Evolutionary conservation across 1,140 invertebrate genomes (phyloP).

Genomic region (Drosophila prosaltans): DNA sequence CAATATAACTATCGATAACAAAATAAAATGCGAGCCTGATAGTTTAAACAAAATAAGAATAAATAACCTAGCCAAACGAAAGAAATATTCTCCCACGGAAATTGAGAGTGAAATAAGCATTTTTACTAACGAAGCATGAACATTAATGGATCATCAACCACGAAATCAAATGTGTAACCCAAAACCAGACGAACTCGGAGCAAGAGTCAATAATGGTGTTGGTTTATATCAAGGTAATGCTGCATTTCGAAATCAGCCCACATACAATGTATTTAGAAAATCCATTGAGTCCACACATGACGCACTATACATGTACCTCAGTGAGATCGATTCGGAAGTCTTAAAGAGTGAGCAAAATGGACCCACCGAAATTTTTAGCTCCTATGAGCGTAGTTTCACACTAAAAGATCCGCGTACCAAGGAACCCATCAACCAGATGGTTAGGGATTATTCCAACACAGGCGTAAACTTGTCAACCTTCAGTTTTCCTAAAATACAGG

Average conservation of each 20-base stretch:
- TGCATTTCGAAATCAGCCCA: constrained; percentile 55
- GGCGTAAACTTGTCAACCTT: not conserved
- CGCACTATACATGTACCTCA: constrained; percentile 44
- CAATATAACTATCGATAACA: no score
- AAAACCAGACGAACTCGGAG: no score
- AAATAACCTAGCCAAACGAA: no score
- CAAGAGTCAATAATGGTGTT: not conserved
- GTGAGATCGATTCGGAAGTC: constrained; percentile 51
- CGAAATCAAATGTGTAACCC: no score
- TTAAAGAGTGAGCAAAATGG: constrained; percentile 35
- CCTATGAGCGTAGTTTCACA: constrained; percentile 18
- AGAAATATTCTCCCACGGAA: no score
- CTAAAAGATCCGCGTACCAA: constrained; percentile 54
- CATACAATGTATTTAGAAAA: constrained; percentile 58
- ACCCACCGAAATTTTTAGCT: constrained; percentile 35
- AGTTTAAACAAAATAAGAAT: no score
- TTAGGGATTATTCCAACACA: constrained; percentile 32
- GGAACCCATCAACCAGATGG: not conserved
- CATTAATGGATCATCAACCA: no score
- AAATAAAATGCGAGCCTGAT: no score
- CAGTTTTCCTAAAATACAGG: constrained; percentile 36
- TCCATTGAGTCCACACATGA: constrained; percentile 48
- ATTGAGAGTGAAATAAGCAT: no score
- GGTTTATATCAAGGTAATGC: constrained; percentile 32
- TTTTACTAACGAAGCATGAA: no score